Evolutionary conservation across 2,888 invertebrate species (phyloP).

Genomic region (Coleophora flavipennella): DNA sequence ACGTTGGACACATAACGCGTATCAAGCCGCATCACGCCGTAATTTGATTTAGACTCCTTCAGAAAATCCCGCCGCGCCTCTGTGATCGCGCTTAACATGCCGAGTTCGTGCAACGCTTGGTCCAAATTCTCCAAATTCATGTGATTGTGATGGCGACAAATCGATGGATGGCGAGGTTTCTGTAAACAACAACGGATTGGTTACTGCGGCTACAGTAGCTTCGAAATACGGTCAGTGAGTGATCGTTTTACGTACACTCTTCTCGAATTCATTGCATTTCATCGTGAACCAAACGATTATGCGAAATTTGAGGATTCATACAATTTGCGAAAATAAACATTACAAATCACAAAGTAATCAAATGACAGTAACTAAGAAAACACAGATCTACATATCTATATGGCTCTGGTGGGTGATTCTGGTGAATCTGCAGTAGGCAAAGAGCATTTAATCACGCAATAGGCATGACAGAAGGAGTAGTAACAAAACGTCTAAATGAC

Average conservation of each 20-base stretch:
- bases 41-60: conserved; percentile 60
- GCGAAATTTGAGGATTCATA: conserved; percentile 37
- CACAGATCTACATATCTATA: too few species aligned
- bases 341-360: conserved; percentile 68
- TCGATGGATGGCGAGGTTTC: conserved; percentile 48
- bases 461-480: too few species aligned
- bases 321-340: conserved; percentile 66
- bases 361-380: too few species aligned
- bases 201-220: conserved; percentile 14
- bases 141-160: conserved; percentile 38
- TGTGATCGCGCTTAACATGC: conserved; percentile 74
- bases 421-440: too few species aligned
- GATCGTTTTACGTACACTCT: conserved; percentile 34
- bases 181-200: conserved; percentile 38
- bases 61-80: conserved; percentile 73
- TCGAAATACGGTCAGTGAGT: conserved; percentile 9
- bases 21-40: conserved; percentile 70
- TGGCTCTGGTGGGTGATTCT: too few species aligned
- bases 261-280: conserved; percentile 58
- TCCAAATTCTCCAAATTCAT: conserved; percentile 71
- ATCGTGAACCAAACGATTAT: conserved; percentile 33
- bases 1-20: conserved; percentile 76
- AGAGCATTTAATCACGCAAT: too few species aligned
- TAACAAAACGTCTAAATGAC: too few species aligned
- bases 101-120: conserved; percentile 73